Evolutionary conservation across 1,140 invertebrate species (phyloP), one percentile per base, ranked within the genome.

Genomic region (Caenorhabditis inopinata): DNA sequence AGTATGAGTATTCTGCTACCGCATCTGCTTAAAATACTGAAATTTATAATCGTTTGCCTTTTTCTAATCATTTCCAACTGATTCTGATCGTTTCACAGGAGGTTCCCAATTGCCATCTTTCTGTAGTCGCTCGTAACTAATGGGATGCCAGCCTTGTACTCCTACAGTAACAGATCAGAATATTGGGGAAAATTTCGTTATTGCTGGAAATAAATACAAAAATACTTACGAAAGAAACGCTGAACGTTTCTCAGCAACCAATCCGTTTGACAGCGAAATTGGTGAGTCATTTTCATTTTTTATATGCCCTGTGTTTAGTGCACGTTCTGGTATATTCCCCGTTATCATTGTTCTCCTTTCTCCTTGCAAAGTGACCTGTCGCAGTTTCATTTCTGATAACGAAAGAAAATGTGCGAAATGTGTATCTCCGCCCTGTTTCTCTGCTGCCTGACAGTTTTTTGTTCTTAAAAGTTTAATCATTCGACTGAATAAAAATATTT

Each of bases 321-420:
- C 58, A 68, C 38, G 29, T 68, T 68, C 58, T 68, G 32, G 58
- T 38, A 68, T 68, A 32, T 58, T 58, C 27, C 51, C 27, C 21
- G 58, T 68, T 68, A 29, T 68, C n/a, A 35, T 38, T 42, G 32
- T 68, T 35, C 58, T 68, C 7, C 32, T 23, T 62, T 62, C n/a
- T 62, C 29, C 38, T 68, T 27, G 58, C 58, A 68, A 68, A 68
- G 53, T 68, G 32, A 68, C 35, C 38, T 68, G 58, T 68, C 58
- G 58, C 58, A 21, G 38, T 32, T n/a, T 23, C 29, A 32, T 38
- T 18, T 21, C 23, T 68, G 58, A 68, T 68, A 68, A 68, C 32
- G 18, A 68, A 68, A 68, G n/a, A 68, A 68, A 68, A 32, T 68
- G 32, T 68, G 58, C 58, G 58, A 68, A 68, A 68, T 32, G 18